Base-by-base conservation (phyloP, 2,797 vertebrate genomes). In the Notolepis coatsorum region DNA sequence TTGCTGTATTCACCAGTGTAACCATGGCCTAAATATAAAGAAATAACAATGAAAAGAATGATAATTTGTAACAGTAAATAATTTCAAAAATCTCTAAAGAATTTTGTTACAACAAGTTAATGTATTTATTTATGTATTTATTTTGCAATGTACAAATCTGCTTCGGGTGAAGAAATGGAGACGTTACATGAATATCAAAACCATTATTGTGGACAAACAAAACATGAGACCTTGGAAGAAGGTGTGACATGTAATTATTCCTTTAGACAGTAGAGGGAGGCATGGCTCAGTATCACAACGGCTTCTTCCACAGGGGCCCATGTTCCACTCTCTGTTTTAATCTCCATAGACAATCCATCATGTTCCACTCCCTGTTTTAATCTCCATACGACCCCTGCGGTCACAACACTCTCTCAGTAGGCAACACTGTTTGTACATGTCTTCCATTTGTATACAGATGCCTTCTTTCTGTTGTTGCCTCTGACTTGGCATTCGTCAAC, bases 251-350 rank as follows among this genome's bases (percentile, higher is more conserved):
- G 81, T 65, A 37, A 68, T 73, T 56, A 4, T 7, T 8, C n/a
- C 8, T 49, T 4, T 28, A 25, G 54, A 50, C 88, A 81, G 70
- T 10, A 86, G 89, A 73, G 84, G 82, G 84, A 21, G 66, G 79
- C 61, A 81, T 60, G 63, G 56, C 5, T 46, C 58, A 62, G 23
- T 23, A 28, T 43, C 42, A 23, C 21, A 28, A 3, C n/a, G n/a
- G n/a, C n/a, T 60, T 48, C 6, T 7, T 13, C 3, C 7, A 28
- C 59, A 33, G 20, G 6, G 7, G 1, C 2, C 41, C 7, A 21
- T 38, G 37, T 47, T 51, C 54, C 30, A 1, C 24, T 1, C n/a
- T 6, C 5, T 17, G 23, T 15, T 45, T n/a, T 51, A 23, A 15
- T n/a, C n/a, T n/a, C n/a, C n/a, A n/a, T n/a, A 46, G 41, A 45